Base-by-base conservation (phyloP, 2,888 invertebrate species). In the Chrysopilus asiliformis region DNA sequence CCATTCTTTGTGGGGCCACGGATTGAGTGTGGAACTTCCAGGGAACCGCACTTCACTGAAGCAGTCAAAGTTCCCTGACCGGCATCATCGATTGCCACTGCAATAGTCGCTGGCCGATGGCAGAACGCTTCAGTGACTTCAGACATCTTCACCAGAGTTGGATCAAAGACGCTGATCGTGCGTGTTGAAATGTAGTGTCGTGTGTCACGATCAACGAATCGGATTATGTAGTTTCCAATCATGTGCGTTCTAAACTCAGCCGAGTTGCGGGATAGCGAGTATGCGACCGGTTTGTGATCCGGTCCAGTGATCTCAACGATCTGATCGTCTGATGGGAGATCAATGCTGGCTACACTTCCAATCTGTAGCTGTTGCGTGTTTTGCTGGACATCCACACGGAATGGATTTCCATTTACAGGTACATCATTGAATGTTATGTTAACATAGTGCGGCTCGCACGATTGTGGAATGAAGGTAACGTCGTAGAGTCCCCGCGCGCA, bases 371-470 rank as follows among this genome's bases (percentile, higher is more conserved):
- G 77, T 42, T 80, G 79, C 7, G 78, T 74, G 1, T 75, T 74
- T 53, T 81, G 82, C 47, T 68, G 72, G 40, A 77, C 75, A 34
- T 76, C 72, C 36, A 90, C 89, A 47, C 84, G 79, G 66, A 90
- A 90, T 8, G 91, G 91, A 59, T 85, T 89, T 16, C 89, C 89
- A 38, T 84, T 81, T 3, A 90, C 89, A 18, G 85, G 73, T 53
- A 87, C 86, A 51, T 91, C 91, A 55, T 93, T 93, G 64, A 93
- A 93, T 2, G 89, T 89, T 44, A 93, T 90, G 42, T 89, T 90
- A 10, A 93, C 89, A 49, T 81, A 87, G 59, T 93, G 91, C 6
- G 87, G 75, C 48, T 84, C 83, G 19, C 81, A 74, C n/a, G 84
- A 82, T 55, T 87, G 84, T 0, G 93, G 91, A 15, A 90, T 75